Base-by-base conservation (phyloP, 2,888 invertebrate species). In the Trilocha varians region DNA sequence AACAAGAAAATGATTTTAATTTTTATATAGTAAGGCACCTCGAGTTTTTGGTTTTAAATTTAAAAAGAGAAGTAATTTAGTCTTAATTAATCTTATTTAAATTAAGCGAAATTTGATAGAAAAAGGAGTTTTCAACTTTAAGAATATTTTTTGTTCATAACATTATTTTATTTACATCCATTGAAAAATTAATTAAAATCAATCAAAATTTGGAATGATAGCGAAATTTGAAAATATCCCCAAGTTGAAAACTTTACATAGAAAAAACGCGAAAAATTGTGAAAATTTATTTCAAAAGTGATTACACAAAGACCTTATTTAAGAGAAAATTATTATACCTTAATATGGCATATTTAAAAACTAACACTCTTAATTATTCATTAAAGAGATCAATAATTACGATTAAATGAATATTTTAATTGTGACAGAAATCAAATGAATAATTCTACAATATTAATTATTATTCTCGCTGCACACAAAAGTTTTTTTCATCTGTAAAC, bases 261-360 rank as follows among this genome's bases (percentile, higher is more conserved):
- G n/a, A 25, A 11, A 4, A 11, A 6, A 25, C 25, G 25, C 11
- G 8, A 11, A 25, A 25, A 25, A 25, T 25, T 25, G 25, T 25
- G 25, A 6, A 2, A 25, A 25, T 6, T 25, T 6, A 25, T 6
- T 25, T 25, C 6, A 3, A 25, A 5, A 25, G 25, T 25, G 25
- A 25, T 11, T 9, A 25, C n/a, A 9, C 25, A 11, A 25, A 3
- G 11, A 9, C 5, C 25, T 25, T 25, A 25, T 1, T 25, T 25
- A 25, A 6, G 25, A 9, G 3, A 25, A 25, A 25, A 25, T 9
- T 9, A 25, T 25, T 25, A 25, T 11, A 82, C 74, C 75, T 74
- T 85, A 85, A 83, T 85, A 85, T 85, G 84, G 84, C 84, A 79
- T 82, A 68, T 50, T 62, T 79, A 65, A 79, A 82, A 79, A 78